Base-by-base conservation (phyloP, 2,888 invertebrate species). In the Lasioglossum zephyrum region DNA sequence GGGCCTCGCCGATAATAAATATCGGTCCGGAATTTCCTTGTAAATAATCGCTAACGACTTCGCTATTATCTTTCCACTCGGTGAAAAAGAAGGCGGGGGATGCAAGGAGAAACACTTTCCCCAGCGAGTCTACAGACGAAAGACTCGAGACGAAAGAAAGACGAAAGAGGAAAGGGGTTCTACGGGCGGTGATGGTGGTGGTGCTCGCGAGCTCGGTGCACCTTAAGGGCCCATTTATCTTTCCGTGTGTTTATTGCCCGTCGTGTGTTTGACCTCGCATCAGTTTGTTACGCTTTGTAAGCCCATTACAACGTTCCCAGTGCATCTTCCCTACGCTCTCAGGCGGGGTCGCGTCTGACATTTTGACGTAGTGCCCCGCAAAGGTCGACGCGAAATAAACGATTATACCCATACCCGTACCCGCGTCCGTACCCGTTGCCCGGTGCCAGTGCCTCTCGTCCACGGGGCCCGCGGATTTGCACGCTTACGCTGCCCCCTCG, bases 211-310 rank as follows among this genome's bases (percentile, higher is more conserved):
- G 83, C 79, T 79, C 84, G 85, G 87, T 87, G 91, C 91, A 91
- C 91, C 91, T 91, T 91, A 91, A 91, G 91, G 91, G 92, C 92
- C 93, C 94, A 94, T 95, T 95, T 95, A 95, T 95, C 95, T 95
- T 92, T 90, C 93, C 93, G 93, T 94, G 93, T 95, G 95, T 95
- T 95, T 95, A 95, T 95, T 94, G 94, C 94, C 93, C 94, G 93
- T 95, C 94, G 92, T 94, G 93, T 94, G 94, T 93, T 94, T 94
- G 94, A 94, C 94, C 94, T 94, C 94, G 94, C 94, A 94, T 94
- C 94, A 94, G 94, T 95, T 95, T 95, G 95, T 95, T 95, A 95
- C 94, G 95, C 95, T 95, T 95, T 95, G 95, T 95, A 94, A 94
- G 94, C 94, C 95, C 94, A 95, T 95, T 95, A 95, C 94, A 93